Evolutionary conservation across 2,797 vertebrate species (phyloP).

Genomic region (Peromyscus attwateri): DNA sequence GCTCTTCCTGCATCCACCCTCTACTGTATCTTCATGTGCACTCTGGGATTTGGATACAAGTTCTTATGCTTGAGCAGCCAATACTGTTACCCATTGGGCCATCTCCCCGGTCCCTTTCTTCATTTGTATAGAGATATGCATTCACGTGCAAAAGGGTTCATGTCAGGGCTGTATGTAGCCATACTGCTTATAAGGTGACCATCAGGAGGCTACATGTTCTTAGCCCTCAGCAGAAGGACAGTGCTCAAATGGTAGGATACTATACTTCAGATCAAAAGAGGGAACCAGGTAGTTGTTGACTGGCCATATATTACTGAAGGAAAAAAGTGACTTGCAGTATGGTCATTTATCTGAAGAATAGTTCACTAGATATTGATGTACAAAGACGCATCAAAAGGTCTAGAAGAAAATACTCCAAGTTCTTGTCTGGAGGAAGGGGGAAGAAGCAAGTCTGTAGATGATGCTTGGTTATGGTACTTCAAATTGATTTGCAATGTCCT

Average conservation of each 20-base stretch:
- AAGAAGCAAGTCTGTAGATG: not conserved
- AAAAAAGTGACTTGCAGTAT: not conserved
- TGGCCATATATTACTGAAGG: not conserved
- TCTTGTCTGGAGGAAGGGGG: not conserved
- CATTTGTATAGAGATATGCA: not conserved
- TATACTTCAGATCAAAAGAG: not conserved
- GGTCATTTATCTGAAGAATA: not conserved
- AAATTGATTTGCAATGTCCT: not conserved
- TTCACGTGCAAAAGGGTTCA: not conserved
- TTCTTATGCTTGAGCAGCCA: not conserved
- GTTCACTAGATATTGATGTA: not conserved
- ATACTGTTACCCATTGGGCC: not conserved
- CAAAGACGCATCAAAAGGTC: not conserved
- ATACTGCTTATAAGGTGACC: not conserved
- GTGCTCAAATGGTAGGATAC: not conserved
- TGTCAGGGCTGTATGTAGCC: not conserved
- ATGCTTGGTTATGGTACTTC: not conserved
- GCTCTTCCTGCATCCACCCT: not conserved
- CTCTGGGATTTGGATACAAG: not conserved
- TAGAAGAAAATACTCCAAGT: not conserved
- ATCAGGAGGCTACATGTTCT: not conserved
- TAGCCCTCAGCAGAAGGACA: not conserved
- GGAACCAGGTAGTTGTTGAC: not conserved
- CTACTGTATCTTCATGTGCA: not conserved
- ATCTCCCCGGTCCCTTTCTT: not conserved